A percentile compares a stretch with the other conserved stretches of the same genome.
These are phyloP conservation scores for Neuroscelio doddi DNA, from an alignment of 2,888 invertebrate genomes.

Conservation along the genomic window DNA sequence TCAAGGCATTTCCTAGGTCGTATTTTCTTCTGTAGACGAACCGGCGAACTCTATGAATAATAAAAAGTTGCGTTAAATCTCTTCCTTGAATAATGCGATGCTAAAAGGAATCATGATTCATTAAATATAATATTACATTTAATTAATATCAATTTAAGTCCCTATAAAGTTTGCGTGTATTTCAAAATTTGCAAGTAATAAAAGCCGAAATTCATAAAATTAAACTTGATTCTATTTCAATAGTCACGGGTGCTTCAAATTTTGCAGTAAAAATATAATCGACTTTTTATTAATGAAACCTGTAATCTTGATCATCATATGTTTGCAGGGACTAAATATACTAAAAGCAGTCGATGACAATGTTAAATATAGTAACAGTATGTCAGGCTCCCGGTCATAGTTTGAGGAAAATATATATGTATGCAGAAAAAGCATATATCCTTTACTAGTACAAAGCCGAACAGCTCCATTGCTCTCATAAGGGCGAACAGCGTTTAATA, in stretches of 20 bases:
- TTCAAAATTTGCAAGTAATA: too few relatives aligned
- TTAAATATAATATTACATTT: too few relatives aligned
- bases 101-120: too few relatives aligned
- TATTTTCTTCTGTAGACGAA: constrained; percentile 12
- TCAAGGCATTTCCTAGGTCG: constrained; percentile 19
- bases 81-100: constrained; percentile 7
- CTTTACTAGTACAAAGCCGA: constrained; percentile 10
- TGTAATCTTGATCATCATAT: not conserved
- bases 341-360: constrained; percentile 12
- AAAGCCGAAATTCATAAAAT: too few relatives aligned
- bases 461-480: constrained; percentile 24
- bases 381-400: not conserved
- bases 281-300: too few relatives aligned
- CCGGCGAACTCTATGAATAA: constrained; percentile 18
- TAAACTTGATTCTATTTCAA: not conserved
- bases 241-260: too few relatives aligned
- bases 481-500: constrained; percentile 37
- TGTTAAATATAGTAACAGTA: constrained; percentile 7
- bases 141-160: too few relatives aligned
- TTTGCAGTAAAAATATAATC: too few relatives aligned
- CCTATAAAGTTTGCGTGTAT: too few relatives aligned
- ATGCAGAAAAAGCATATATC: constrained; percentile 7
- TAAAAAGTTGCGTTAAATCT: constrained; percentile 13
- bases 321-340: not conserved
- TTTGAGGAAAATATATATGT: constrained; percentile 11